Evolutionary conservation across 2,888 invertebrate species (phyloP), one percentile per base, ranked within the genome.

Genomic region (Drosophila vallismaia): DNA sequence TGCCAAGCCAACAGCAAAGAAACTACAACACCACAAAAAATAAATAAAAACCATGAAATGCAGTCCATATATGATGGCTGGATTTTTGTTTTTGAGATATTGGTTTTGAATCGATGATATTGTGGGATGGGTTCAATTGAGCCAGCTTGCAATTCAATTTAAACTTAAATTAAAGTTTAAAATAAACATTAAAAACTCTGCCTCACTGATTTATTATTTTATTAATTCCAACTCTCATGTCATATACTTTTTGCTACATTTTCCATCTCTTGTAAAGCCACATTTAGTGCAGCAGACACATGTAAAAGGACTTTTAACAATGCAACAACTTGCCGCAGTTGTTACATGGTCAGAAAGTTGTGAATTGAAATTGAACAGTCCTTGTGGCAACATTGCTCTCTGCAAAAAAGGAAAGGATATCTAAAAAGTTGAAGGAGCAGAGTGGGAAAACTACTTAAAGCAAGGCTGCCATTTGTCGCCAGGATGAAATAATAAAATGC

Each of bases 11-110:
- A 58, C 68, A 62, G 51, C 46, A 60, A 57, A 19, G 40, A 42
- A 42, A 42, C 12, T 42, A 42, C 12, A 42, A 42, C 36, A 4
- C 28, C 4, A 6, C 28, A 4, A 44, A 56, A 36, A 31, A 53
- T 52, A 66, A 68, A 64, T 50, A 64, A 69, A 85, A 71, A 74
- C 76, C 66, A 68, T 60, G 75, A 70, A 83, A 63, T 81, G 77
- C 81, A 82, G 76, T 71, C 87, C 80, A 79, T 70, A 82, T 76
- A 81, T 77, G 82, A 71, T 72, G 48, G 71, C 40, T 62, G 64
- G 59, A 52, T 78, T 83, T 81, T 71, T 77, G 86, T 74, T 82
- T 82, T 82, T 82, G 81, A 82, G 87, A 77, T 82, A 84, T 82
- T 84, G 85, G 87, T 78, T 80, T 84, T 74, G 85, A 81, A 82